phyloP scores from a whole-genome alignment of 1,140 invertebrate genomes.

The Pemphigus obesinymphae region DNA sequence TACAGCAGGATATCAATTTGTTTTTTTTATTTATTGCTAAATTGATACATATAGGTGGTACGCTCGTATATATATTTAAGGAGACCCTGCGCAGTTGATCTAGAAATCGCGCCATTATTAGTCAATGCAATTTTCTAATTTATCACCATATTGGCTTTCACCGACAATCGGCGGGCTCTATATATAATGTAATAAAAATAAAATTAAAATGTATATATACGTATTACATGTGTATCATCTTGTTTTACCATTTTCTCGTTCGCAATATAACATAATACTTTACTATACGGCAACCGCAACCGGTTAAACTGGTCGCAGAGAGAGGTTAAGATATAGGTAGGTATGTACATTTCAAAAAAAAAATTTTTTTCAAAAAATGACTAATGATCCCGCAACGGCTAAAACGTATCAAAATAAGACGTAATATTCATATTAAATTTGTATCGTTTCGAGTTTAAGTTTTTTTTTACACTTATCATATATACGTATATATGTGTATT shows the following conservation, averaged over 20 bases:
- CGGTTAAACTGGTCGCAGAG: conserved; percentile 16
- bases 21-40: conserved; percentile 6
- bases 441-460: not conserved
- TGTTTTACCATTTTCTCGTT: conserved; percentile 21
- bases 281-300: not conserved
- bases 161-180: conserved; percentile 1
- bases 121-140: not conserved
- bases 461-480: not conserved
- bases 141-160: conserved; percentile 22
- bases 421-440: not conserved
- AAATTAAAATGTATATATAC: conserved; percentile 15
- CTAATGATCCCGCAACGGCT: not conserved
- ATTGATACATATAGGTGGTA: no score
- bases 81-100: conserved; percentile 8
- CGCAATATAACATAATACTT: not conserved
- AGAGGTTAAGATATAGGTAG: no score
- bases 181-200: conserved; percentile 30
- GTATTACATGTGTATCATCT: conserved; percentile 37
- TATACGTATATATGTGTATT: no score
- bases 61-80: no score
- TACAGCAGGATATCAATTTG: not conserved
- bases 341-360: not conserved
- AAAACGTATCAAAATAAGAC: not conserved
- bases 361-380: not conserved
- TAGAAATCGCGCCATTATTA: conserved; percentile 20